Evolutionary conservation across 2,888 invertebrate genomes (phyloP).

Genomic region (Flexamia atlantica): DNA sequence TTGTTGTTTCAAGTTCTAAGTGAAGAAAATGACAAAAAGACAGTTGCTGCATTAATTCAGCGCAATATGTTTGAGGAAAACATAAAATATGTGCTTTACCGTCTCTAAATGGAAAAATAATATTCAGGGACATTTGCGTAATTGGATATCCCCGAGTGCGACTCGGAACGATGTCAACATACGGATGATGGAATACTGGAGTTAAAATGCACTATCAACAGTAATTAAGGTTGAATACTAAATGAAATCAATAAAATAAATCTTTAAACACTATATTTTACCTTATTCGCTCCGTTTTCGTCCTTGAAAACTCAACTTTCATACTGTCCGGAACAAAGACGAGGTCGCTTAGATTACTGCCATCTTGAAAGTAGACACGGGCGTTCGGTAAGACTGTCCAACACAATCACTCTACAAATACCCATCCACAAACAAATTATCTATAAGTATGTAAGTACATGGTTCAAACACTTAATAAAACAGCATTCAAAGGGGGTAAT

Average conservation of each 20-base stretch:
- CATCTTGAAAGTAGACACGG: slow-evolving; percentile 79
- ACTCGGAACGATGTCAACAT: slow-evolving; percentile 28
- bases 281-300: slow-evolving; percentile 81
- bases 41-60: too few relatives aligned
- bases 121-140: slow-evolving; percentile 37
- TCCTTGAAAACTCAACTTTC: slow-evolving; percentile 82
- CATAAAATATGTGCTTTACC: too few relatives aligned
- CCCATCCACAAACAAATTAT: slow-evolving; percentile 9
- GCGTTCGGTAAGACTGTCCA: slow-evolving; percentile 61
- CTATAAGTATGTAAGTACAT: neutral
- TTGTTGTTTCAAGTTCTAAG: too few relatives aligned
- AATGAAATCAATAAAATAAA: neutral
- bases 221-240: neutral
- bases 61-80: too few relatives aligned
- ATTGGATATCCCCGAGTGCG: slow-evolving; percentile 48
- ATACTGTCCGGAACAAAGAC: slow-evolving; percentile 84
- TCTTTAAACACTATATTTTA: slow-evolving; percentile 73
- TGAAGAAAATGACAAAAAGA: too few relatives aligned
- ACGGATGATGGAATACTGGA: slow-evolving; percentile 43
- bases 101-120: neutral
- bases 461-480: slow-evolving; percentile 1
- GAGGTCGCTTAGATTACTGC: slow-evolving; percentile 83
- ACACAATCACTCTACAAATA: neutral
- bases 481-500: slow-evolving; percentile 40
- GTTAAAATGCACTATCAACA: neutral